Conservation (phyloP, 2,113 vertebrate genomes). For the Murina feae region DNA sequence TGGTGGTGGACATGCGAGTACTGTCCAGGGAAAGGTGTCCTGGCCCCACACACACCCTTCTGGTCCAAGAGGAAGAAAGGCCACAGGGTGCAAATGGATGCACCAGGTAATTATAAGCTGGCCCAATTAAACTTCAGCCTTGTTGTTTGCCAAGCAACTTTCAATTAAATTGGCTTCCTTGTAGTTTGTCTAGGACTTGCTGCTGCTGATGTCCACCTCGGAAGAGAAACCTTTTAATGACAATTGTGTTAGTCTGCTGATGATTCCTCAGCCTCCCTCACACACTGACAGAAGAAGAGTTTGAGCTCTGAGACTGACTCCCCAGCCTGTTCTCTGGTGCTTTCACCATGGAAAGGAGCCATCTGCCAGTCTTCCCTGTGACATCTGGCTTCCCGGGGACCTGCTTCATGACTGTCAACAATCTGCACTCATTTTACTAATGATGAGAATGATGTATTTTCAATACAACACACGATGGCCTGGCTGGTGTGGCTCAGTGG, state of each 20-base stretch:
- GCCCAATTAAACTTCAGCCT: background rate
- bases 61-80: background rate
- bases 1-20: background rate
- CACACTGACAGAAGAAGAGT: background rate
- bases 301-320: background rate
- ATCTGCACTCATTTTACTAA: background rate
- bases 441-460: background rate
- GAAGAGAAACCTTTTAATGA: slow-evolving; percentile 14
- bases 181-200: slow-evolving; percentile 19
- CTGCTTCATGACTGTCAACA: background rate
- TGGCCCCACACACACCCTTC: background rate
- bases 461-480: background rate
- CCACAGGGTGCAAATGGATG: background rate
- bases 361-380: background rate
- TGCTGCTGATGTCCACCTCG: background rate
- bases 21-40: background rate
- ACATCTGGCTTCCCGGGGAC: background rate
- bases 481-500: no score
- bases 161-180: slow-evolving; percentile 12
- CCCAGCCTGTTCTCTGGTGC: background rate
- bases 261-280: background rate
- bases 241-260: background rate
- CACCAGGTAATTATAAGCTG: background rate
- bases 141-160: slow-evolving; percentile 1
- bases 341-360: background rate